A percentile compares a stretch with the other conserved stretches of the same genome.
Evolutionary conservation across 2,797 vertebrate species (phyloP).

Genomic region (Dallia pectoralis): DNA sequence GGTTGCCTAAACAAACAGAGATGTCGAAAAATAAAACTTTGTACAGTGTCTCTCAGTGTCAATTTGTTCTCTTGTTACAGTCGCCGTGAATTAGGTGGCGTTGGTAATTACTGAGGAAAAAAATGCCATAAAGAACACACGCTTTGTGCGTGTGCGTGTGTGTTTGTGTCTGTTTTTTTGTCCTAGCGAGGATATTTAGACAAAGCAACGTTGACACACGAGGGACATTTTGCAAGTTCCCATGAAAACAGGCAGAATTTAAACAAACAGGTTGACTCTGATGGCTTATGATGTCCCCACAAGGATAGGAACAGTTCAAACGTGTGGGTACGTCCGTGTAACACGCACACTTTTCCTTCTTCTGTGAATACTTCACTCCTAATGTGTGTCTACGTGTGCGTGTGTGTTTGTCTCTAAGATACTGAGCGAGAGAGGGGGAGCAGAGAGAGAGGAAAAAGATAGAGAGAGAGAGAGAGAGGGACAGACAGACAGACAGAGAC

Average conservation of each 20-base stretch:
- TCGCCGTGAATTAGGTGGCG: constrained; percentile 45
- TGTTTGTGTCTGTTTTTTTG: neutral
- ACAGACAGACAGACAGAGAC: constrained; percentile 1
- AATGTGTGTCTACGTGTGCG: constrained; percentile 20
- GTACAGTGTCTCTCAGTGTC: constrained; percentile 7
- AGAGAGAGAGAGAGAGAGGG: neutral
- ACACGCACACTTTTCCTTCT: no score
- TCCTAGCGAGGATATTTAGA: no score
- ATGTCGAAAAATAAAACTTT: constrained; percentile 16
- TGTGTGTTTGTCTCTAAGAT: constrained; percentile 6
- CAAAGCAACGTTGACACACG: no score
- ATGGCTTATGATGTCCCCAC: no score
- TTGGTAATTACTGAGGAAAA: constrained; percentile 48
- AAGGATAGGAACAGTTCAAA: no score
- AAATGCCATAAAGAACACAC: constrained; percentile 45
- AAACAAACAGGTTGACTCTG: no score
- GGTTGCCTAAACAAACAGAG: constrained; percentile 20
- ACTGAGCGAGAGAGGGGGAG: neutral
- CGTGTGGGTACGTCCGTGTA: no score
- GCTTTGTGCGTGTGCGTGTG: constrained; percentile 42
- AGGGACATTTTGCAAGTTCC: no score
- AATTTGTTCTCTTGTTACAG: constrained; percentile 27
- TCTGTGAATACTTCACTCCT: neutral
- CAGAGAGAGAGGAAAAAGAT: neutral
- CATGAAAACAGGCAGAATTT: no score